Conservation (phyloP, 2,888 invertebrate genomes). For the Parelbella ahira region DNA sequence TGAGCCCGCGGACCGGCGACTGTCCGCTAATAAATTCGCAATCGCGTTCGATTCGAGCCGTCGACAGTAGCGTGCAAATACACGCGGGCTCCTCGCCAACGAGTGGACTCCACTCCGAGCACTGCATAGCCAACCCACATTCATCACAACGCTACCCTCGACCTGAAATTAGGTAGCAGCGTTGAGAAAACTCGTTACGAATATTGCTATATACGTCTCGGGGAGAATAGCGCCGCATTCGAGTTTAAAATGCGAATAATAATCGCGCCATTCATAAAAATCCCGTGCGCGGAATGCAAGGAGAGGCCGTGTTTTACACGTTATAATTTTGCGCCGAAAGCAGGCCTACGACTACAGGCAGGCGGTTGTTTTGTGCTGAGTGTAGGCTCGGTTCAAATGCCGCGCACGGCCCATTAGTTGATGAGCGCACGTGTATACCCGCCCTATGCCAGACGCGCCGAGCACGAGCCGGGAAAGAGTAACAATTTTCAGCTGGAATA, state of each 20-base stretch:
- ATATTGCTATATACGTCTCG: constrained; percentile 76
- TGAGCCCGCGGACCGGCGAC: constrained; percentile 54
- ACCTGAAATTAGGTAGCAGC: constrained; percentile 73
- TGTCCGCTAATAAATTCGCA: constrained; percentile 76
- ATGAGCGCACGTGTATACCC: constrained; percentile 73
- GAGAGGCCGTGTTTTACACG: constrained; percentile 77
- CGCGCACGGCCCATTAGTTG: constrained; percentile 82
- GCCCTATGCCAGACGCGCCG: constrained; percentile 52
- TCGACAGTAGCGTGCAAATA: constrained; percentile 29
- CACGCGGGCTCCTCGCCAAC: constrained; percentile 29
- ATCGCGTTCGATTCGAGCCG: constrained; percentile 64
- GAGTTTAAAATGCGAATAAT: constrained; percentile 80
- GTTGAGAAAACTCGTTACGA: constrained; percentile 78
- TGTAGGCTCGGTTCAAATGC: constrained; percentile 79
- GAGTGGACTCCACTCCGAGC: constrained; percentile 48
- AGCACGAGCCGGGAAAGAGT: constrained; percentile 51
- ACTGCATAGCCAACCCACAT: constrained; percentile 36
- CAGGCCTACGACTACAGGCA: constrained; percentile 60
- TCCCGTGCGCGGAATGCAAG: constrained; percentile 76
- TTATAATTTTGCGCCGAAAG: constrained; percentile 79
- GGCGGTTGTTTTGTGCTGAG: constrained; percentile 70
- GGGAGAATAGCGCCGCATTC: constrained; percentile 74
- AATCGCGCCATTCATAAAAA: constrained; percentile 78
- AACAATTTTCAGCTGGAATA: constrained; percentile 75
- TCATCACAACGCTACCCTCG: constrained; percentile 50